Base-by-base conservation (phyloP, 2,797 vertebrate genomes). In the Argya squamiceps region DNA sequence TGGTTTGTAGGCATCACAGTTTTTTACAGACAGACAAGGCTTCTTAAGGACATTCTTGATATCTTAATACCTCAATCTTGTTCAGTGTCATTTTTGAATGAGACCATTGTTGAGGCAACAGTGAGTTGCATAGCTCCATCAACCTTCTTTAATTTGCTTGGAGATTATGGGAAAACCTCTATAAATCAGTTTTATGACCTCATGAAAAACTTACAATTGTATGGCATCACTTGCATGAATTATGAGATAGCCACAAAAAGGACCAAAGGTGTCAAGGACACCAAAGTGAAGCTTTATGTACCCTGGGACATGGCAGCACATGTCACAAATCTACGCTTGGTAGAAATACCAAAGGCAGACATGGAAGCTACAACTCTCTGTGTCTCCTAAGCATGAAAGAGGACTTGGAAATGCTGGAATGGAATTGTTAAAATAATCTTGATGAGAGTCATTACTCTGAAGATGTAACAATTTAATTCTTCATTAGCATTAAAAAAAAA, bases 131-230 rank as follows among this genome's bases (percentile, higher is more conserved):
- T 86, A 94, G 87, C 85, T 96, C 94, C 94, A 96, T 94, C 96
- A 96, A 95, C 96, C 95, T 91, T 88, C 95, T 95, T 96, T 97
- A 96, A 96, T 96, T 96, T 94, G 93, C 92, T 96, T 94, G 88
- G 88, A 97, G 91, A 96, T 97, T 94, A 93, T 90, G 85, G 95
- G 92, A 96, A 96, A 95, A 96, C 91, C 93, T 96, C 95, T 91
- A 96, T 96, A 96, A 97, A 97, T 97, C 95, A 93, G 73, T 91
- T 96, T 97, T 96, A 94, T 74, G 91, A 95, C 77, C 89, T 96
- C 96, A 96, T 95, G 91, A 96, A 95, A 95, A 96, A 86, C 91
- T 96, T 95, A 86, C 93, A 90, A 67, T 94, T 91, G 92, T 92
- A 94, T 95, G 88, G 91, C 93, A 96, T 95, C 96, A 94, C 93